phyloP scores from a whole-genome alignment of 2,888 invertebrate species.

The Oxyteleia sp. region DNA sequence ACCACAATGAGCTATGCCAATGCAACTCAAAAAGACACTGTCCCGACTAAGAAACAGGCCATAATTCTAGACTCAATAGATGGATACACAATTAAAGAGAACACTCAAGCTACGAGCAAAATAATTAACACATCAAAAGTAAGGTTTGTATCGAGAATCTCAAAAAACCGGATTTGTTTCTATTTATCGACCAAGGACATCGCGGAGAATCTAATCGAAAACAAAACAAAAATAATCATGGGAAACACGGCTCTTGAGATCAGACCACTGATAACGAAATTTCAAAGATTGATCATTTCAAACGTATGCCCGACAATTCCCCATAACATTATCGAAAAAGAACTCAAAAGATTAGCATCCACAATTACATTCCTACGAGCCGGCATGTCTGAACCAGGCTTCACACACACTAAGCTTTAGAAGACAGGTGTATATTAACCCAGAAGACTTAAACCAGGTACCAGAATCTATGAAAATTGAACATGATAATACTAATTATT shows the following conservation, averaged over 20 bases:
- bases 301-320: conserved; percentile 74
- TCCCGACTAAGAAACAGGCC: conserved; percentile 52
- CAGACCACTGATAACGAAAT: conserved; percentile 57
- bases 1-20: background rate
- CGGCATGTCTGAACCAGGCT: conserved; percentile 57
- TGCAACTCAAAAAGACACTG: background rate
- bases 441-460: conserved; percentile 57
- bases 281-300: conserved; percentile 59
- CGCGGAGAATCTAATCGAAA: conserved; percentile 34
- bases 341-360: conserved; percentile 58
- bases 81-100: conserved; percentile 18
- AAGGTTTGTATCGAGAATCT: background rate
- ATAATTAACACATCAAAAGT: conserved; percentile 19
- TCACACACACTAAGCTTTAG: conserved; percentile 72
- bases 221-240: conserved; percentile 31
- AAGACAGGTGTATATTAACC: conserved; percentile 67
- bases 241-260: conserved; percentile 28
- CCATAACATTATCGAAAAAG: conserved; percentile 53
- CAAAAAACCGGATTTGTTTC: conserved; percentile 36
- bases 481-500: conserved; percentile 60
- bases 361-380: conserved; percentile 66
- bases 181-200: conserved; percentile 44
- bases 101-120: conserved; percentile 22
- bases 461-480: conserved; percentile 59
- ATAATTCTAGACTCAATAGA: conserved; percentile 35